These are phyloP conservation scores for Micromussa lordhowensis DNA, from an alignment of 92 coral and sea anemone species.

Conservation along the genomic window DNA sequence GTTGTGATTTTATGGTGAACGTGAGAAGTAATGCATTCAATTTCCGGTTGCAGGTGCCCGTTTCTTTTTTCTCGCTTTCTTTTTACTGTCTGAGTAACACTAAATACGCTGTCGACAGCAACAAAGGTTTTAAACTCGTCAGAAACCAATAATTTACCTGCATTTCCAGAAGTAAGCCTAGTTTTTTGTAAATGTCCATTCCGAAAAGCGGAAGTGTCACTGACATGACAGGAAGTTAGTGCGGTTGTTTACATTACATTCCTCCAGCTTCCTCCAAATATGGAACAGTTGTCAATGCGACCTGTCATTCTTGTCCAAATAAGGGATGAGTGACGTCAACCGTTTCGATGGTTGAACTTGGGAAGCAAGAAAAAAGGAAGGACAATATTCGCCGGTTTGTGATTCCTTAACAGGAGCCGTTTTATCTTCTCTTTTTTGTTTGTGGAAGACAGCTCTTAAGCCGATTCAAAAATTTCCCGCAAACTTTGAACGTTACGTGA, in stretches of 20 bases:
- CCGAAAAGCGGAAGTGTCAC: conserved; percentile 19
- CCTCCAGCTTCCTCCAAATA: conserved; percentile 53
- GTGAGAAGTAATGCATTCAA: neutral
- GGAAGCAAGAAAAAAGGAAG: conserved; percentile 15
- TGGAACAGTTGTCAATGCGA: conserved; percentile 63
- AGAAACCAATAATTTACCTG: neutral
- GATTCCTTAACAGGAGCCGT: neutral
- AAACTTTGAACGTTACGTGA: conserved; percentile 20
- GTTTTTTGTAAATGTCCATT: neutral
- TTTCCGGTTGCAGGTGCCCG: neutral
- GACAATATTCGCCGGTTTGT: conserved; percentile 63
- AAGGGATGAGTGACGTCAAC: conserved; percentile 86
- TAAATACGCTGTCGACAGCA: neutral
- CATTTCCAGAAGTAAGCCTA: neutral
- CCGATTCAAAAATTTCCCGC: conserved; percentile 17
- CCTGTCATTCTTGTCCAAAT: conserved; percentile 78
- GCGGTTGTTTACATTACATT: conserved; percentile 43
- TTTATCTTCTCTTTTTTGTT: conserved; percentile 1
- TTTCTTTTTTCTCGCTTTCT: neutral
- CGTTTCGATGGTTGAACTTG: conserved; percentile 65
- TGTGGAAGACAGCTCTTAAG: neutral
- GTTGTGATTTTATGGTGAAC: neutral
- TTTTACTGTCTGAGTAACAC: neutral
- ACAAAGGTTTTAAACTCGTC: neutral
- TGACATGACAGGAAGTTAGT: conserved; percentile 65